phyloP scores from a whole-genome alignment of 2,888 invertebrate genomes.

The Xestia ashworthii region DNA sequence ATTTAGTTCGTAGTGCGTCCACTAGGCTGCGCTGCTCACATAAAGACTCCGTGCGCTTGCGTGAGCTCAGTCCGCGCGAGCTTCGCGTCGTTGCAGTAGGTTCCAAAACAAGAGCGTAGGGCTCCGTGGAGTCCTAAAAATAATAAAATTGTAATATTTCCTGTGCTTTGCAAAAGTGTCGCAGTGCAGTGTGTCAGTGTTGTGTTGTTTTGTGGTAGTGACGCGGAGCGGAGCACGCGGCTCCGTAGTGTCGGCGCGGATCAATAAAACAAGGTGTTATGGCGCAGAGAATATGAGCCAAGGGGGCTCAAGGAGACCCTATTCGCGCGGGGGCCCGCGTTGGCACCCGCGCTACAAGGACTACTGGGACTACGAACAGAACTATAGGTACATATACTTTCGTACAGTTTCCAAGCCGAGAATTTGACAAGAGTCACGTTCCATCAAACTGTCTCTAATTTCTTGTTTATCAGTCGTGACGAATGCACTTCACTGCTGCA shows the following conservation, averaged over 20 bases:
- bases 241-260: slow-evolving; percentile 78
- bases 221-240: slow-evolving; percentile 65
- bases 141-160: slow-evolving; percentile 63
- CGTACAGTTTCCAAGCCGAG: slow-evolving; percentile 21
- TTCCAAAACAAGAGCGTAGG: slow-evolving; percentile 79
- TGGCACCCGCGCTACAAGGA: slow-evolving; percentile 90
- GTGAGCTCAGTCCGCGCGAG: slow-evolving; percentile 78
- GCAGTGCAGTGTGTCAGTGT: slow-evolving; percentile 78
- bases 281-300: slow-evolving; percentile 87
- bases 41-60: slow-evolving; percentile 81
- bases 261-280: slow-evolving; percentile 81
- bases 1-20: slow-evolving; percentile 68
- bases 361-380: slow-evolving; percentile 89
- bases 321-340: slow-evolving; percentile 87
- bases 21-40: slow-evolving; percentile 73
- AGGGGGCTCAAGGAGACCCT: slow-evolving; percentile 87
- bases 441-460: neutral
- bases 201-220: slow-evolving; percentile 63
- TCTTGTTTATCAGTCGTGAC: slow-evolving; percentile 37
- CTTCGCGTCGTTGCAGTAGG: slow-evolving; percentile 81
- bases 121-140: slow-evolving; percentile 73
- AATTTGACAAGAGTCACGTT: slow-evolving; percentile 38
- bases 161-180: slow-evolving; percentile 73
- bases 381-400: slow-evolving; percentile 79
- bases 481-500: slow-evolving; percentile 16